These are phyloP conservation scores for Drosophila navojoa DNA, from an alignment of 1,140 invertebrate genomes.

Conservation along the genomic window DNA sequence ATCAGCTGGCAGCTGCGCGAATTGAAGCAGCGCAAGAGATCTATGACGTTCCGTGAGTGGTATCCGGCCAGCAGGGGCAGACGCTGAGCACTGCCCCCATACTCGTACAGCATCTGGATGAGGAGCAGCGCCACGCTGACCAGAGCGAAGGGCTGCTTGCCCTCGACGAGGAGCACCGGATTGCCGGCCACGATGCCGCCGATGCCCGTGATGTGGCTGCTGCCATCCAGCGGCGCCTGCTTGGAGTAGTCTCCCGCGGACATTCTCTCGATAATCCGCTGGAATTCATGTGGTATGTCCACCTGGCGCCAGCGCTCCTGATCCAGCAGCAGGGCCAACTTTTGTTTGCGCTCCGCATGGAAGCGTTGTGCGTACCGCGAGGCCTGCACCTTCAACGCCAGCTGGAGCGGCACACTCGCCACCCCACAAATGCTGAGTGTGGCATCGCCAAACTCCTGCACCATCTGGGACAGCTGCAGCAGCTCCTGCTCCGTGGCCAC, in stretches of 20 bases:
- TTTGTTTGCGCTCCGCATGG: conserved; percentile 94
- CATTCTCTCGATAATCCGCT: conserved; percentile 92
- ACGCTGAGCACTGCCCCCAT: conserved; percentile 91
- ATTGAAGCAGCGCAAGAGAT: conserved; percentile 95
- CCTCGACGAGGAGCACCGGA: conserved; percentile 88
- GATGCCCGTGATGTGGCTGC: conserved; percentile 57
- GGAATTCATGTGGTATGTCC: conserved; percentile 95
- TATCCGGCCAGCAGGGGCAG: conserved; percentile 88
- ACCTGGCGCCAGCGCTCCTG: conserved; percentile 96
- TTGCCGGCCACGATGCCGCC: conserved; percentile 47
- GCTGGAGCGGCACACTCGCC: conserved; percentile 91
- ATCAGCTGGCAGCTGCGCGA: conserved; percentile 97
- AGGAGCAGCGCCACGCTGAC: conserved; percentile 94
- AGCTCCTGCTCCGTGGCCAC: conserved; percentile 90
- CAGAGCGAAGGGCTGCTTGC: conserved; percentile 93
- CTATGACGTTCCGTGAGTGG: conserved; percentile 92
- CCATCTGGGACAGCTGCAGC: conserved; percentile 89
- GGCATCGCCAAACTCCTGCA: conserved; percentile 91
- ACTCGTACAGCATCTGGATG: conserved; percentile 94
- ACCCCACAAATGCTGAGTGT: conserved; percentile 92
- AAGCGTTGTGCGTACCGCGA: conserved; percentile 96
- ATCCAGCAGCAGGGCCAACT: conserved; percentile 93
- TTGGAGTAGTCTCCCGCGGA: conserved; percentile 84
- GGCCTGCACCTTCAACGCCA: conserved; percentile 94
- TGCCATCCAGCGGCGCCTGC: conserved; percentile 53